Evolutionary conservation across 2,113 vertebrate genomes (phyloP).

Genomic region (Phalacrocorax aristotelis): DNA sequence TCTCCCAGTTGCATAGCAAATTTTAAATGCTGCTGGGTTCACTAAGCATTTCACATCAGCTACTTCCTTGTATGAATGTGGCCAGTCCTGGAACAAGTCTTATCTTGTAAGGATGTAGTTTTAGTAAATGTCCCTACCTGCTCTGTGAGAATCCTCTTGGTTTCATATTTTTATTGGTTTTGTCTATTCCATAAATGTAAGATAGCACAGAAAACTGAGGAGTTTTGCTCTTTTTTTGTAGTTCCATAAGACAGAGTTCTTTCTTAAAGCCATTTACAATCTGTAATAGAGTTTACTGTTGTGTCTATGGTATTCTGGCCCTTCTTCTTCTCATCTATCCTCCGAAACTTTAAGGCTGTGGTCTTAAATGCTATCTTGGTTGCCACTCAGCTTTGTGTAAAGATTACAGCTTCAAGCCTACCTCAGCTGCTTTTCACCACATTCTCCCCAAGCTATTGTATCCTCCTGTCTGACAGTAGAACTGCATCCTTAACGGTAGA

Average conservation of each 20-base stretch:
- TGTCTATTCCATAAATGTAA: not conserved
- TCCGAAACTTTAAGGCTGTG: not conserved
- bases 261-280: not conserved
- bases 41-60: fast-evolving
- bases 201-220: not conserved
- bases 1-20: not conserved
- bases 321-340: not conserved
- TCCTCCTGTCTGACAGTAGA: not conserved
- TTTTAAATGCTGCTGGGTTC: not conserved
- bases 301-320: not conserved
- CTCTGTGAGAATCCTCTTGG: not conserved
- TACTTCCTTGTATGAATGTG: not conserved
- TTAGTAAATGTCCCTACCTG: not conserved
- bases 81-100: not conserved
- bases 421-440: not conserved
- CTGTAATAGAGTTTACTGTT: not conserved
- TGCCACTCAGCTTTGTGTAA: not conserved
- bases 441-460: not conserved
- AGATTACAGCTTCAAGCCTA: not conserved
- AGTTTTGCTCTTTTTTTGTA: not conserved
- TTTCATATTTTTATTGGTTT: not conserved
- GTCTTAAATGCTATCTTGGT: not conserved
- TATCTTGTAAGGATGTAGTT: not conserved
- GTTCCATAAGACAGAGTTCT: not conserved
- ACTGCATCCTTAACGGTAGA: not conserved